Conservation (phyloP, 2,888 invertebrate genomes). For the Graphium colonna region DNA sequence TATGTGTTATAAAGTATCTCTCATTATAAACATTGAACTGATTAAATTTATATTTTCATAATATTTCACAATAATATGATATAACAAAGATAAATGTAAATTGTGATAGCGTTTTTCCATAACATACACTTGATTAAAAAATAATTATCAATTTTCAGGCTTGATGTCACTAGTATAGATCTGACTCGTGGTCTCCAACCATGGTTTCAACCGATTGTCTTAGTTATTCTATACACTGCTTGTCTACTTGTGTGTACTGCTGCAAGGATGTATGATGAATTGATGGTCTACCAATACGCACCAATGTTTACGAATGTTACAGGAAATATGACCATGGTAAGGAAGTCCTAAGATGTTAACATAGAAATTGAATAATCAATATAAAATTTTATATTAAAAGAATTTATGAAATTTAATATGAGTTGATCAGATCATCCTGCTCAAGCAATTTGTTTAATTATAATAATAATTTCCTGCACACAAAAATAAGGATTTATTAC, state of each 20-base stretch:
- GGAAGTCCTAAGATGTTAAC: too few relatives aligned
- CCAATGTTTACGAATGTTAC: slow-evolving; percentile 54
- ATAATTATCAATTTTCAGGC: slow-evolving; percentile 38
- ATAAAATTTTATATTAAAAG: too few relatives aligned
- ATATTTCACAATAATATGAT: not conserved
- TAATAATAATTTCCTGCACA: too few relatives aligned
- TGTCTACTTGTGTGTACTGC: slow-evolving; percentile 66
- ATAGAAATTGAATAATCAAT: too few relatives aligned
- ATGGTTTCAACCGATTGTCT: slow-evolving; percentile 69
- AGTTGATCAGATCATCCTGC: too few relatives aligned
- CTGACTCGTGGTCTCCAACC: slow-evolving; percentile 60
- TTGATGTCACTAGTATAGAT: slow-evolving; percentile 64
- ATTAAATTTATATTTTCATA: not conserved
- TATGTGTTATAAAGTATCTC: too few relatives aligned
- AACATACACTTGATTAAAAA: not conserved
- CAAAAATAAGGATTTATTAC: too few relatives aligned
- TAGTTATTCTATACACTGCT: slow-evolving; percentile 66
- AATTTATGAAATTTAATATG: too few relatives aligned
- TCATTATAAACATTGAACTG: not conserved
- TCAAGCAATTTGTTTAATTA: too few relatives aligned
- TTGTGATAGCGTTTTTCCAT: too few relatives aligned
- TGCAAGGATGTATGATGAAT: slow-evolving; percentile 69
- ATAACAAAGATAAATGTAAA: too few relatives aligned
- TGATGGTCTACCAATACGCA: slow-evolving; percentile 71
- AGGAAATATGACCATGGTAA: slow-evolving; percentile 57